A percentile compares a stretch with the other conserved stretches of the same genome.
Evolutionary conservation across 1,140 invertebrate genomes (phyloP).

Genomic region (Drosophila nikananu): DNA sequence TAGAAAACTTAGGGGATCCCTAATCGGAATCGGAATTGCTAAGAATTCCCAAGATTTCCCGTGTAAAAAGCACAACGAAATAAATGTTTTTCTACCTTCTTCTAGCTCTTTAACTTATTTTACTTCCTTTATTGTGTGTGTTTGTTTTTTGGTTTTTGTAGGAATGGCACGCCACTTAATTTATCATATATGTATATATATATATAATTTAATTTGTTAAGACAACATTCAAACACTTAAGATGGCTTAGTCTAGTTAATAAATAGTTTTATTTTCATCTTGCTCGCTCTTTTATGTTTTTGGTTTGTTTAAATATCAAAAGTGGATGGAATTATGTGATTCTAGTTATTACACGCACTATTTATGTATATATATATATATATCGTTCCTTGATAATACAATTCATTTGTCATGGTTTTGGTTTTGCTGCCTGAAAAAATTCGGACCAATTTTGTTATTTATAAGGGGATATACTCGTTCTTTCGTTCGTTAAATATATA

Average conservation of each 20-base stretch:
- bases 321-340: conserved; percentile 84
- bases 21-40: background rate
- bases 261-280: conserved; percentile 51
- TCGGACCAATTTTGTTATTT: conserved; percentile 33
- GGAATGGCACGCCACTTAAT: conserved; percentile 40
- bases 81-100: conserved; percentile 29
- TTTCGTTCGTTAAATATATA: conserved; percentile 40
- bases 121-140: conserved; percentile 25
- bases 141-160: conserved; percentile 24
- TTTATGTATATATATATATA: conserved; percentile 47
- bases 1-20: conserved; percentile 31
- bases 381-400: conserved; percentile 52
- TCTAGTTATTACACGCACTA: conserved; percentile 78
- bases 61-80: conserved; percentile 55
- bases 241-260: conserved; percentile 61
- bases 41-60: conserved; percentile 34
- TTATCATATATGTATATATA: conserved; percentile 36
- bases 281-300: conserved; percentile 34
- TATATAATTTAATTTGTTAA: conserved; percentile 46
- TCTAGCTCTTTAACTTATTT: conserved; percentile 23
- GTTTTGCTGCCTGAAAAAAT: conserved; percentile 46
- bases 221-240: conserved; percentile 75
- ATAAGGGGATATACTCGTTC: conserved; percentile 27
- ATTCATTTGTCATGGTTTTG: conserved; percentile 44
- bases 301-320: conserved; percentile 79